Evolutionary conservation across 2,113 vertebrate species (phyloP).

Genomic region (Xerus inauris): DNA sequence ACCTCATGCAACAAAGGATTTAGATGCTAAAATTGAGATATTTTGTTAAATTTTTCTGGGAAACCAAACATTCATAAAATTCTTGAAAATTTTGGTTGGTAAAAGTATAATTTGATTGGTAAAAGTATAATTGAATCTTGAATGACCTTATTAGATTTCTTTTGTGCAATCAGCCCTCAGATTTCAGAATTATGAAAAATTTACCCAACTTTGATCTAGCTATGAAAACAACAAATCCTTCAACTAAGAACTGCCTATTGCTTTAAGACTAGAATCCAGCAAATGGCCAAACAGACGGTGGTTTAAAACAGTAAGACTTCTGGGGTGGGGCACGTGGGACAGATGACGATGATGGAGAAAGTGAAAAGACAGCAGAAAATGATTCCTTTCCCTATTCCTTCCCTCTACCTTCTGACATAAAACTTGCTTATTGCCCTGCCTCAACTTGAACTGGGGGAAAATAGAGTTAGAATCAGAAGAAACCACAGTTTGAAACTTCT

Average conservation of each 20-base stretch:
- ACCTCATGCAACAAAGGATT: background rate
- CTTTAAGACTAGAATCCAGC: constrained; percentile 43
- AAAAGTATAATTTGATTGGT: background rate
- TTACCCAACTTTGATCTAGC: background rate
- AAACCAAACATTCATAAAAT: constrained; percentile 22
- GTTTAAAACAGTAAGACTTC: constrained; percentile 27
- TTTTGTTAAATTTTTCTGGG: constrained; percentile 5
- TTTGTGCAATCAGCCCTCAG: background rate
- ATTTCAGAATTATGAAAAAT: background rate
- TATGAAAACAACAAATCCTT: background rate
- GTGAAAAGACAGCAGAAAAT: constrained; percentile 5
- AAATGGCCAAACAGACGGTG: constrained; percentile 58
- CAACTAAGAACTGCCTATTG: background rate
- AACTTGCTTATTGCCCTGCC: background rate
- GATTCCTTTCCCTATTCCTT: background rate
- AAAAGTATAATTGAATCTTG: background rate
- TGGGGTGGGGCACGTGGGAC: background rate
- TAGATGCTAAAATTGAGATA: background rate
- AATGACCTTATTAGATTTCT: background rate
- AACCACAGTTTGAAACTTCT: background rate
- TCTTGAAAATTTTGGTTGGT: background rate
- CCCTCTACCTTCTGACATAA: background rate
- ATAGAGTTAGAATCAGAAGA: background rate
- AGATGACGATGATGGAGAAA: background rate
- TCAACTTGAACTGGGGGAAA: background rate